Evolutionary conservation across 2,113 vertebrate species (phyloP), one percentile per base, ranked within the genome.

Genomic region (Ramphastos sulfuratus): DNA sequence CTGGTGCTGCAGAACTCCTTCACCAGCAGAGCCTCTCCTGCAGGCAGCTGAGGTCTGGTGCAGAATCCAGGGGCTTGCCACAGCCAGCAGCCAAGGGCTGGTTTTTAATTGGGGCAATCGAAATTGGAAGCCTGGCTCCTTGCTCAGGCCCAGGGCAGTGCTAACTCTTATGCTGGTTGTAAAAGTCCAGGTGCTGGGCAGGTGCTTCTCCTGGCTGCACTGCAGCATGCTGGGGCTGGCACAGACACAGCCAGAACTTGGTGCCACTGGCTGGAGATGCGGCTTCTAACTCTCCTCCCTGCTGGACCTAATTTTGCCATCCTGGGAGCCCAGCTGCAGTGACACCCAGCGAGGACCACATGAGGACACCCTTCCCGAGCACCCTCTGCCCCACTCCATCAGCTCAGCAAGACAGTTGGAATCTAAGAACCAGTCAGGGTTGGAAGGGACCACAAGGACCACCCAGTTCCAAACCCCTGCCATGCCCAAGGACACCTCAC

Each of bases 1-100:
- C 72, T 19, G 16, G 44, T 39, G 65, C 52, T 24, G 30, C 54
- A 10, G 15, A 46, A 15, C 65, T 12, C 65, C 44, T 55, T 25
- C 1, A 1, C 3, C 7, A 2, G 7, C 42, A 14, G 5, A 35
- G 13, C 64, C 65, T 3, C 0, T 8, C 4, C 35, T 3, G 17
- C 12, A 7, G 44, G 64, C 24, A 25, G 71, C 71, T 16, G 28
- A 58, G 63, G 12, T 15, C 8, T 9, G 19, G 21, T 1, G 60
- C 25, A 12, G 15, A 39, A 30, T 8, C 16, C 39, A 25, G 69
- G 17, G 63, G 39, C 79, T 48, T 5, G 20, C 6, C 73, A 12
- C 25, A 11, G 37, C 84, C 3, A 0, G 84, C 24, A 13, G 37
- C 84, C 3, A 0, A 78, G 3, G 46, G 24, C 30, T 42, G 28